A percentile compares a stretch with the other conserved stretches of the same genome.
These are phyloP conservation scores for Clamator glandarius DNA, from an alignment of 2,797 vertebrate species.

Conservation along the genomic window DNA sequence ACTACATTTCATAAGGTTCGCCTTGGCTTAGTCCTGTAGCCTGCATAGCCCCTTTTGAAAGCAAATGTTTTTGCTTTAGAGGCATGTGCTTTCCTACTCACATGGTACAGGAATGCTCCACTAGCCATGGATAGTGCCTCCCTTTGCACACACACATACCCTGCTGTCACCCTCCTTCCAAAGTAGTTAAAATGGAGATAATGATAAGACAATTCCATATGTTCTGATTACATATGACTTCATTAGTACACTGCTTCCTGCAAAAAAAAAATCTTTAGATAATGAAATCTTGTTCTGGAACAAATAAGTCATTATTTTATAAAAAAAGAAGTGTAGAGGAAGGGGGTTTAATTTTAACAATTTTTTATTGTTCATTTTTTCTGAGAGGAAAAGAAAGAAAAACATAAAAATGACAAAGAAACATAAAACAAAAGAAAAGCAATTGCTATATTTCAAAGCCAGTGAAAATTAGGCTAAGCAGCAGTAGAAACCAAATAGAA, in stretches of 20 bases:
- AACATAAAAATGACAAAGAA: constrained; percentile 37
- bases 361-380: background rate
- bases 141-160: background rate
- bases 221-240: constrained; percentile 58
- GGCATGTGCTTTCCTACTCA: background rate
- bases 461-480: constrained; percentile 75
- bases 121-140: background rate
- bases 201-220: constrained; percentile 36
- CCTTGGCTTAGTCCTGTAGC: background rate
- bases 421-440: constrained; percentile 56
- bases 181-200: constrained; percentile 6
- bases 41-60: background rate
- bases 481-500: constrained; percentile 75
- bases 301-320: background rate
- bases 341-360: background rate
- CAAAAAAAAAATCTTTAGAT: background rate
- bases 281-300: constrained; percentile 57
- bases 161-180: background rate
- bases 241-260: constrained; percentile 36
- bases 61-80: background rate
- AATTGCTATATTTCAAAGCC: constrained; percentile 71
- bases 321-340: background rate
- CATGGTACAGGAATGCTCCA: background rate
- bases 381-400: background rate
- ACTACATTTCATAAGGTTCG: background rate